Base-by-base conservation (phyloP, 1,140 invertebrate genomes). In the Pseudomyrmex pallidus region DNA sequence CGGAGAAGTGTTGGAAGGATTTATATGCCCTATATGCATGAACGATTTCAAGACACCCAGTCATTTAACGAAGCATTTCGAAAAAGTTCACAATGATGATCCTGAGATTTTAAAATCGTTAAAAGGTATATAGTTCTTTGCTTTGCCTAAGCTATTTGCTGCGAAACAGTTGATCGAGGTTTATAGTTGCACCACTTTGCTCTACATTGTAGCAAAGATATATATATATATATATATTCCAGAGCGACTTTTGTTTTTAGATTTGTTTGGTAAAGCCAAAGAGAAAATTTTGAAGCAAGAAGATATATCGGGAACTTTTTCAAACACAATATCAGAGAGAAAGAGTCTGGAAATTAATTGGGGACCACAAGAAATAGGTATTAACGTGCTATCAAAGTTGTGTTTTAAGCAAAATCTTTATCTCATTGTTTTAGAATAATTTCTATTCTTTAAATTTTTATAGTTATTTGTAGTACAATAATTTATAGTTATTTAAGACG, bases 11-110 rank as follows among this genome's bases (percentile, higher is more conserved):
- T 94, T 97, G 76, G 98, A 99, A 93, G 98, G 98, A 8, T 98
- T 99, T 92, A 95, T 99, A 3, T 99, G 98, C 94, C 98, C 98
- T 0, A 97, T 98, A 91, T 99, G 98, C 92, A 97, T 98, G 94
- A 96, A 96, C 62, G 98, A 99, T 93, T 95, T 98, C 17, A 97
- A 97, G 90, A 97, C 97, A 20, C 96, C 97, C 8, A 95, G 96
- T 72, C 96, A 97, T 91, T 95, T 99, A 80, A 97, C 97, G 54
- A 95, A 95, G 84, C 98, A 99, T 93, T 99, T 99, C 94, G 97
- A 98, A 93, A 96, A 97, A 83, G 95, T 96, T 82, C 98, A 99
- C 91, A 96, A 97, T 85, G 98, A 98, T 92, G 98, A 98, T 91
- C 97, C 98, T 91, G 98, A 98, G 93, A 96, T 98, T 48, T 93